A percentile compares a stretch with the other conserved stretches of the same genome.
Evolutionary conservation across 2,888 invertebrate genomes (phyloP).

Genomic region (Drepana falcataria): DNA sequence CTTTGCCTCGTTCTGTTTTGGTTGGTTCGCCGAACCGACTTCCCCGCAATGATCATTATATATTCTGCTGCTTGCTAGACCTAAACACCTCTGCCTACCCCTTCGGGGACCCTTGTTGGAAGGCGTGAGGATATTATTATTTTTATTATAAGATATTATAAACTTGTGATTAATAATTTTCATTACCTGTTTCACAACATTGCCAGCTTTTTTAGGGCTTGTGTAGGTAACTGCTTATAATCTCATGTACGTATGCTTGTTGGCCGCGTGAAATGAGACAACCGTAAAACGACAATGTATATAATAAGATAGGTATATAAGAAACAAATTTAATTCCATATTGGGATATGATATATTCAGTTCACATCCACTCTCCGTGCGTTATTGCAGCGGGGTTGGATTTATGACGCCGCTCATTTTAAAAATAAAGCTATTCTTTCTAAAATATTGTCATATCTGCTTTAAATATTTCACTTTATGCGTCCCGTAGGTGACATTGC

Average conservation of each 20-base stretch:
- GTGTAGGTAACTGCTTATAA: no score
- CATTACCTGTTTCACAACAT: no score
- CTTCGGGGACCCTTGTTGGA: no score
- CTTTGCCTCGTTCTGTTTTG: background rate
- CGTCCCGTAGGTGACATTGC: conserved; percentile 62
- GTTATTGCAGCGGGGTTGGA: conserved; percentile 66
- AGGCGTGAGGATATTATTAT: no score
- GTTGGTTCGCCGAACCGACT: background rate
- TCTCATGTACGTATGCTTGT: no score
- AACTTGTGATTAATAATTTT: no score
- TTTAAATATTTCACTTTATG: conserved; percentile 75
- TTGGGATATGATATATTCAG: conserved; percentile 57
- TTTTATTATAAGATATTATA: no score
- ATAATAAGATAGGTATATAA: conserved; percentile 32
- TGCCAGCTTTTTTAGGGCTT: no score
- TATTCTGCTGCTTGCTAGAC: background rate
- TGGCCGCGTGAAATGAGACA: no score
- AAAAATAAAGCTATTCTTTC: conserved; percentile 74
- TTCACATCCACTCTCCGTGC: conserved; percentile 52
- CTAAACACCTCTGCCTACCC: no score
- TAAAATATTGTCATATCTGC: conserved; percentile 75
- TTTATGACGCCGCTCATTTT: conserved; percentile 69
- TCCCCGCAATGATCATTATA: background rate
- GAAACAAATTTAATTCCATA: conserved; percentile 44
- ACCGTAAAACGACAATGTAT: no score